Percentiles rank a stretch among this genome's conserved stretches.
Evolutionary conservation across 2,888 invertebrate species (phyloP).

Genomic region (Stegana nigrithorax): DNA sequence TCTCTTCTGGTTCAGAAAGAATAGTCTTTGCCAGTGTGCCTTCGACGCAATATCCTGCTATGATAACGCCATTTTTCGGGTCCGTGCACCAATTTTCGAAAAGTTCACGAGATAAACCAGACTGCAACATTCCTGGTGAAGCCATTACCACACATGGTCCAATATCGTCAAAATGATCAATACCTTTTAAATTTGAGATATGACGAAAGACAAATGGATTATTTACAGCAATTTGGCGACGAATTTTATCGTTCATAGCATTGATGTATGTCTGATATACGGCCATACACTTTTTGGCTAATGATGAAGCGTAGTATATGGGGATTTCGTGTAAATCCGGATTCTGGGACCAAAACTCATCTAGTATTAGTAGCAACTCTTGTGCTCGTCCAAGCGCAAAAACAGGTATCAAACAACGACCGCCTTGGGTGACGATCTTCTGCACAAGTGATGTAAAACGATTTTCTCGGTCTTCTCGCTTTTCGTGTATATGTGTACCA

Average conservation of each 20-base stretch:
- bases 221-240: conserved; percentile 95
- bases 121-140: conserved; percentile 99
- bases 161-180: conserved; percentile 99
- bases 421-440: conserved; percentile 97
- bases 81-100: conserved; percentile 99
- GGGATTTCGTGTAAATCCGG: conserved; percentile 91
- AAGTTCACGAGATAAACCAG: conserved; percentile 94
- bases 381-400: conserved; percentile 98
- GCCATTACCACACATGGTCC: conserved; percentile 99
- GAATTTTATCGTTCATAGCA: conserved; percentile 98
- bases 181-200: conserved; percentile 92
- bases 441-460: conserved; percentile 93
- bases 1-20: conserved; percentile 97
- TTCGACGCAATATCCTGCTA: conserved; percentile 95
- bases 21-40: conserved; percentile 93
- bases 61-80: conserved; percentile 97
- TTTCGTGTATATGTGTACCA: conserved; percentile 99
- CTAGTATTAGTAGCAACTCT: conserved; percentile 92
- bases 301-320: conserved; percentile 98
- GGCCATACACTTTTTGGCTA: conserved; percentile 99
- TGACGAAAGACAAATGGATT: conserved; percentile 99
- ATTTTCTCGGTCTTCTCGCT: conserved; percentile 94
- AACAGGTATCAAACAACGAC: conserved; percentile 97
- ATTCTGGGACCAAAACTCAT: conserved; percentile 97
- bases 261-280: conserved; percentile 99